These are phyloP conservation scores for Chiroxiphia lanceolata DNA, from an alignment of 2,797 vertebrate genomes.

Conservation along the genomic window DNA sequence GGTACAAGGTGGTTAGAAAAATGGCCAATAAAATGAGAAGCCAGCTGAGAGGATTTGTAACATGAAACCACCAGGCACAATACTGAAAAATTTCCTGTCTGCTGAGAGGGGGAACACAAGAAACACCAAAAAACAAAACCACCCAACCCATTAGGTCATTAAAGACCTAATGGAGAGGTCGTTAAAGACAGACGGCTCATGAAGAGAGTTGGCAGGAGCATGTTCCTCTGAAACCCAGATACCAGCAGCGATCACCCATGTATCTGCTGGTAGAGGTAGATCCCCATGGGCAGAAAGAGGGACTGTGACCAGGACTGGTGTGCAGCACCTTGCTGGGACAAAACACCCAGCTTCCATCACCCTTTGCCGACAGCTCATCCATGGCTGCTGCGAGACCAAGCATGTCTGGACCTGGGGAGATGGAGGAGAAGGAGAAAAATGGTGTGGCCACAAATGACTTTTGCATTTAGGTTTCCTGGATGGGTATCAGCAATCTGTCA, in stretches of 20 bases:
- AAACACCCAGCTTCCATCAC: background rate
- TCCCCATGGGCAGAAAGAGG: background rate
- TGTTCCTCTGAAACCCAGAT: background rate
- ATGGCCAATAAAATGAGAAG: background rate
- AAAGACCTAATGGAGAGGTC: background rate
- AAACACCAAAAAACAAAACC: background rate
- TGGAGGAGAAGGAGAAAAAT: background rate
- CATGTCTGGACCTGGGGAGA: background rate
- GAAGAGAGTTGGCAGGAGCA: fast-evolving
- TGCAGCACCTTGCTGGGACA: fast-evolving
- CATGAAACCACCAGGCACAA: background rate
- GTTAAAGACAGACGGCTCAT: slow-evolving; percentile 4
- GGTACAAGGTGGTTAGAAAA: background rate
- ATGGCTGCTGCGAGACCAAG: fast-evolving
- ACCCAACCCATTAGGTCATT: no score
- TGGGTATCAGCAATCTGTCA: background rate
- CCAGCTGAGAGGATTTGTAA: background rate
- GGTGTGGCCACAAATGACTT: background rate
- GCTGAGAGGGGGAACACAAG: fast-evolving
- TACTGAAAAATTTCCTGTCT: background rate
- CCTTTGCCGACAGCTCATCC: background rate
- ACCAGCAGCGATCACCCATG: background rate
- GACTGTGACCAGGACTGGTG: background rate
- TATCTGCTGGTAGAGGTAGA: background rate
- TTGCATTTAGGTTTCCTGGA: slow-evolving; percentile 25